Evolutionary conservation across 2,888 invertebrate genomes (phyloP).

Genomic region (Epicampocera succincta): DNA sequence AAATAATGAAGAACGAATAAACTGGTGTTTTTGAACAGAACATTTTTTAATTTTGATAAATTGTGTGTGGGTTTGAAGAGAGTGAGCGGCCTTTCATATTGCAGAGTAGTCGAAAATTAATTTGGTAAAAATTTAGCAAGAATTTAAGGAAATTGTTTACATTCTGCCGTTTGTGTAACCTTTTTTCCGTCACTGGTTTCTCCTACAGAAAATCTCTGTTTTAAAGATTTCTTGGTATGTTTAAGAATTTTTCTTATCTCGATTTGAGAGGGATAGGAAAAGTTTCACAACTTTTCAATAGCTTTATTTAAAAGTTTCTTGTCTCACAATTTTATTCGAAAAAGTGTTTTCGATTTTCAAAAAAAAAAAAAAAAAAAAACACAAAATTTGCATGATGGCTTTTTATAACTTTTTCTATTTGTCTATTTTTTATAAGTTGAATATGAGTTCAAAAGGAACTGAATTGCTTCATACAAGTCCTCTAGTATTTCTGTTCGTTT

Average conservation of each 20-base stretch:
- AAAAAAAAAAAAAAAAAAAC: constrained; percentile 10
- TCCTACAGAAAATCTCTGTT: background rate
- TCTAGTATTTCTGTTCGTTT: background rate
- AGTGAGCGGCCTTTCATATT: too few relatives aligned
- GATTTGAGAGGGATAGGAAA: constrained; percentile 17
- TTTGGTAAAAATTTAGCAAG: too few relatives aligned
- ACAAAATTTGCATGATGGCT: constrained; percentile 60
- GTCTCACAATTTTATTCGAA: constrained; percentile 21
- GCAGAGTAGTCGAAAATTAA: too few relatives aligned
- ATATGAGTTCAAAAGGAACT: constrained; percentile 56
- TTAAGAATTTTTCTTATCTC: constrained; percentile 1
- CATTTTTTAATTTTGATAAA: background rate
- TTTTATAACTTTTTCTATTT: constrained; percentile 54
- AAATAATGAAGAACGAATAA: constrained; percentile 2
- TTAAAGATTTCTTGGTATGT: constrained; percentile 20
- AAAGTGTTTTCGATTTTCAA: constrained; percentile 18
- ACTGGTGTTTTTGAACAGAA: background rate
- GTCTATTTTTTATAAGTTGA: background rate
- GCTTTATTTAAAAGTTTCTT: constrained; percentile 53
- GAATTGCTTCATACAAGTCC: constrained; percentile 41
- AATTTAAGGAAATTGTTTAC: too few relatives aligned
- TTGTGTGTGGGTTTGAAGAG: too few relatives aligned
- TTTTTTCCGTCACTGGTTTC: too few relatives aligned
- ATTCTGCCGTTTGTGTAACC: too few relatives aligned
- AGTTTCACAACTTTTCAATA: constrained; percentile 53